A percentile compares a stretch with the other conserved stretches of the same genome.
These are phyloP conservation scores for Manis javanica DNA, from an alignment of 2,797 vertebrate genomes.

Conservation along the genomic window DNA sequence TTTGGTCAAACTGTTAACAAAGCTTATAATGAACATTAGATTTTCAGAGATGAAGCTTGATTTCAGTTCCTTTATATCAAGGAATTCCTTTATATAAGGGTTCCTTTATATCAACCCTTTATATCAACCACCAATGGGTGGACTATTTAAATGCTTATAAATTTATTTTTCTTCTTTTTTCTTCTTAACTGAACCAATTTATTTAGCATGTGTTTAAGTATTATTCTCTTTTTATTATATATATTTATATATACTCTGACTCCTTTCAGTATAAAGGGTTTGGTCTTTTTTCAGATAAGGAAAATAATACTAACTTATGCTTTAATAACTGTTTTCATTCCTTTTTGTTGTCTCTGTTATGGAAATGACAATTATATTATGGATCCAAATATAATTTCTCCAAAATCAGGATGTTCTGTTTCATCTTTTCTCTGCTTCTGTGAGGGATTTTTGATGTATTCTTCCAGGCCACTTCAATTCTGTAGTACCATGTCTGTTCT, in stretches of 20 bases:
- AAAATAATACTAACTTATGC: neutral
- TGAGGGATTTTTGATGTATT: neutral
- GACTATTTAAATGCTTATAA: neutral
- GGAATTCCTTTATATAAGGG: too few relatives aligned
- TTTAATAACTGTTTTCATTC: neutral
- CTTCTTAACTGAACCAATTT: neutral
- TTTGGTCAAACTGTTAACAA: neutral
- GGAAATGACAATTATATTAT: neutral
- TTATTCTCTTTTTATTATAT: neutral
- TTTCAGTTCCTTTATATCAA: neutral
- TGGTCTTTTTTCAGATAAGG: neutral
- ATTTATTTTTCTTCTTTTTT: neutral
- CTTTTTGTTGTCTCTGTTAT: neutral
- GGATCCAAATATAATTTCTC: neutral
- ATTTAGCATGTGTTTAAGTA: neutral
- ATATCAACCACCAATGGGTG: neutral
- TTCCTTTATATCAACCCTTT: neutral
- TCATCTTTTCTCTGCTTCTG: neutral
- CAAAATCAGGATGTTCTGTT: neutral
- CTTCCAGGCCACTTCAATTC: neutral
- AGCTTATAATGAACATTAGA: neutral
- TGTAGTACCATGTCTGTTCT: neutral
- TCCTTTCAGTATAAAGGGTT: neutral
- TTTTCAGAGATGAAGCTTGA: conserved; percentile 25
- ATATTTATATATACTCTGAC: neutral